Evolutionary conservation across 2,113 vertebrate genomes (phyloP), one percentile per base, ranked within the genome.

Genomic region (Xyrauchen texanus): DNA sequence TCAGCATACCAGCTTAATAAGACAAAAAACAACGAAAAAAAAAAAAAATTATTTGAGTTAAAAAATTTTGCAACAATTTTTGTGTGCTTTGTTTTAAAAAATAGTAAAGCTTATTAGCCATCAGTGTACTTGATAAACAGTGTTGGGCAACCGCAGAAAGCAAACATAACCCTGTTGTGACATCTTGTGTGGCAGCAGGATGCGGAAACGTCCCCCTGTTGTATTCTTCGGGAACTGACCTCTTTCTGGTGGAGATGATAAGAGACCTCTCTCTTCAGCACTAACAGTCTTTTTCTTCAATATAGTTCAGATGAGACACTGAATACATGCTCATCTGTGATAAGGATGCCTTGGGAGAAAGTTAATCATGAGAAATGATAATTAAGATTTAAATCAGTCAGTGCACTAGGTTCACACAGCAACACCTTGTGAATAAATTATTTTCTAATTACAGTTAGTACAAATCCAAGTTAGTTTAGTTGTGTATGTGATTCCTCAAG

Each of bases 161-260:
- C 60, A 64, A 21, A 34, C 51, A 46, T 13, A 49, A 47, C 77
- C 82, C 80, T 63, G 67, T 81, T 82, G 83, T 71, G 81, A 75
- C 76, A 74, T 77, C 79, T 76, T 68, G 12, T 44, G 68, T 69
- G 78, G 74, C 83, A 84, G 77, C 70, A 60, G 82, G 83, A 73
- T 81, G 68, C 86, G 79, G 69, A 63, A 79, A 82, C n/a, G 46
- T 68, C 47, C 65, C 76, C 62, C 83, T 61, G 12, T 81, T 70
- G 62, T 64, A 69, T 57, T 72, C 46, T 79, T 75, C 61, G 65
- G 8, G 11, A 61, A 58, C 71, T 46, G 13, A 55, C 65, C 42
- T 51, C 21, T 71, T 77, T 64, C 45, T 61, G 57, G 44, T 1
- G 8, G 16, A 16, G 68, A 63, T 74, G 72, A 74, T 74, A 75